These are phyloP conservation scores for Cephus sareptanus DNA, from an alignment of 2,888 invertebrate genomes.

Conservation along the genomic window DNA sequence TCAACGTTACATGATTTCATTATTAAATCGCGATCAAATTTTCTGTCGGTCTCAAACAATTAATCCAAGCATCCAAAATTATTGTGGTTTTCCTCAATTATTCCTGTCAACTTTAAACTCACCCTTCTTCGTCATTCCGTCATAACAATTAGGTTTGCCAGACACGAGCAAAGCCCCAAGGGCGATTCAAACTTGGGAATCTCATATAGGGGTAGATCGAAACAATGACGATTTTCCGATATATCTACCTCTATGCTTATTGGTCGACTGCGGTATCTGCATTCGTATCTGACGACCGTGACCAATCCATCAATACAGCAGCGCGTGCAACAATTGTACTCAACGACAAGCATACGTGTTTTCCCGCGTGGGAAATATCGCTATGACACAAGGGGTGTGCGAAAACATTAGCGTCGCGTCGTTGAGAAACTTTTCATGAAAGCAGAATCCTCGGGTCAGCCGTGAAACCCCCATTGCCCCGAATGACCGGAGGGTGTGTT, in stretches of 20 bases:
- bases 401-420: not conserved
- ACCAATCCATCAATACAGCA: conserved; percentile 47
- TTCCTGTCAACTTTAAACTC: not conserved
- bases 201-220: not conserved
- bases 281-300: conserved; percentile 19
- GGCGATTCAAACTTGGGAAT: not conserved
- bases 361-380: conserved; percentile 41
- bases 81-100: not conserved
- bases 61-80: not conserved
- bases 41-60: not conserved
- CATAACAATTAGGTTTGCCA: conserved; percentile 44
- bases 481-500: not conserved
- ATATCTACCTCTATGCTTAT: not conserved
- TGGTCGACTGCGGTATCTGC: not conserved
- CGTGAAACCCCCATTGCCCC: not conserved
- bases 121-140: not conserved
- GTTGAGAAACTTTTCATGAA: not conserved
- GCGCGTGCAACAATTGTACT: conserved; percentile 21
- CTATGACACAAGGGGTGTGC: not conserved
- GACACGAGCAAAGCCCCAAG: conserved; percentile 13
- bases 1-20: too few relatives aligned
- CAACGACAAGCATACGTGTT: conserved; percentile 30
- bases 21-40: not conserved
- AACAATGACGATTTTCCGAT: not conserved
- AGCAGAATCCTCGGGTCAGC: not conserved